phyloP scores from a whole-genome alignment of 2,888 invertebrate genomes.

The Linnaemya tessellans region DNA sequence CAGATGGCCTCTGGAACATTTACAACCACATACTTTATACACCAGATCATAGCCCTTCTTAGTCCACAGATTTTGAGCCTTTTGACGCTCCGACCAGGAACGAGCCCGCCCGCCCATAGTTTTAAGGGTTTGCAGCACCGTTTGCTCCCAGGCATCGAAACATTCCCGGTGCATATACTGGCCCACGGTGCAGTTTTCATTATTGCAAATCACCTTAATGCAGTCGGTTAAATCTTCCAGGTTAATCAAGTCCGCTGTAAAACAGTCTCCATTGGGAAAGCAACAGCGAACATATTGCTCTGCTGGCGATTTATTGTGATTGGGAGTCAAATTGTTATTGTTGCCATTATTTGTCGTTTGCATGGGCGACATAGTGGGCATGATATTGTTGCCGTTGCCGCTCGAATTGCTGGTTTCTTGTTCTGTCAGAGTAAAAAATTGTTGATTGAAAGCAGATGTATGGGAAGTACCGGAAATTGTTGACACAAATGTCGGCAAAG shows the following conservation, averaged over 20 bases:
- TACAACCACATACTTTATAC: constrained; percentile 97
- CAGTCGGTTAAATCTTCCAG: constrained; percentile 91
- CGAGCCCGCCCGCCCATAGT: constrained; percentile 95
- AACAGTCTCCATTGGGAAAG: constrained; percentile 91
- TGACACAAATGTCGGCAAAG: constrained; percentile 70
- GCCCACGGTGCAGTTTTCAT: constrained; percentile 94
- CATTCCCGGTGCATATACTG: constrained; percentile 98
- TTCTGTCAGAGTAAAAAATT: constrained; percentile 52
- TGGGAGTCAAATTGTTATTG: constrained; percentile 67
- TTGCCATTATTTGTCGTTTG: constrained; percentile 73
- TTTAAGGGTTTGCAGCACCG: constrained; percentile 93
- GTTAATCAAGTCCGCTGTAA: constrained; percentile 86
- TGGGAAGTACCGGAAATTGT: constrained; percentile 42
- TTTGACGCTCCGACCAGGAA: constrained; percentile 97
- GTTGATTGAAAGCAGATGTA: constrained; percentile 42
- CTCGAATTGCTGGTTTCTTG: constrained; percentile 46
- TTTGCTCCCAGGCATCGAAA: constrained; percentile 96
- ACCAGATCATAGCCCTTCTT: constrained; percentile 98
- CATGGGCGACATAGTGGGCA: constrained; percentile 80
- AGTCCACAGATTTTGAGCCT: constrained; percentile 97
- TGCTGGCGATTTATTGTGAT: constrained; percentile 74
- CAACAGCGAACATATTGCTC: constrained; percentile 88
- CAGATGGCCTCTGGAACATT: constrained; percentile 95
- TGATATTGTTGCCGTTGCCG: constrained; percentile 65
- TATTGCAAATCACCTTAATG: constrained; percentile 96